Evolutionary conservation across 2,113 vertebrate genomes (phyloP), one percentile per base, ranked within the genome.

Genomic region (Channa maculata): DNA sequence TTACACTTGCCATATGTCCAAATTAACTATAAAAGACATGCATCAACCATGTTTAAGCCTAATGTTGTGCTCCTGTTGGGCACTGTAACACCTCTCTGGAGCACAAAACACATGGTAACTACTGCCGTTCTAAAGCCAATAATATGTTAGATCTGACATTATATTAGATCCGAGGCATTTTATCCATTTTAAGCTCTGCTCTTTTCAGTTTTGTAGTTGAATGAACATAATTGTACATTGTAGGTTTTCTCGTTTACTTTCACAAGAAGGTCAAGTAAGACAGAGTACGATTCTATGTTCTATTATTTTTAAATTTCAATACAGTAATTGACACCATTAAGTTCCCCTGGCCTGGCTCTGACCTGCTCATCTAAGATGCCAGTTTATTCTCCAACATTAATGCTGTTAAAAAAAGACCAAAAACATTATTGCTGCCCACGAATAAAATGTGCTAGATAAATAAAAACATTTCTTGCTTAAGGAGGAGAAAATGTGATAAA

Each of bases 1-100:
- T 57, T 8, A 14, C 48, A 66, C 60, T 52, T 5, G 38, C 50
- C 67, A 41, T 52, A 63, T 77, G 68, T 38, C 70, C 75, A 65
- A 73, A 71, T 36, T 75, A 68, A 75, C 81, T 75, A 63, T 53
- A 88, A 65, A 3, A 44, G 57, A 60, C 50, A 46, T 61, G 77
- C 65, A 65, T 65, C 76, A 75, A 49, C 53, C 43, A 4, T 57
- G 51, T 46, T 50, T 77, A 34, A 77, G 14, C 77, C 61, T 67
- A 33, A 15, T 73, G 65, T 39, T 24, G 24, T 24, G 24, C 24
- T 24, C 24, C 24, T 24, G 24, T 24, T 24, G 24, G 24, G 24
- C 24, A 24, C 24, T 24, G 24, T 24, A 24, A 24, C 24, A 24
- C 24, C 24, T 24, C 24, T 24, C 24, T 24, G n/a, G n/a, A n/a